Conservation (phyloP, 2,888 invertebrate species). For the Mactromeris polynyma region DNA sequence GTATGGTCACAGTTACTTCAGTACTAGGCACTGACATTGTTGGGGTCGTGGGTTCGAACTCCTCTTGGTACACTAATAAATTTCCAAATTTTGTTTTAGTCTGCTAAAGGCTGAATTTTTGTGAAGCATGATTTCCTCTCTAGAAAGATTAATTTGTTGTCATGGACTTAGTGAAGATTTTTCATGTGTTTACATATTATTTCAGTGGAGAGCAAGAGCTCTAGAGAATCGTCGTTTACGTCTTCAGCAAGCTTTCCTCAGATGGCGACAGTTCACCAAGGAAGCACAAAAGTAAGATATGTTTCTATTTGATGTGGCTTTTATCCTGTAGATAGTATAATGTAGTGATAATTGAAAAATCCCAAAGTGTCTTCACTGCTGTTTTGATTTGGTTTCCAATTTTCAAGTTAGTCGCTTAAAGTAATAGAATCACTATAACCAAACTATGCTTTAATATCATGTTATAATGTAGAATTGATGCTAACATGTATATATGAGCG, state of each 20-base stretch:
- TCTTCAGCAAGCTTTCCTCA: constrained; percentile 70
- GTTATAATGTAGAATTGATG: not conserved
- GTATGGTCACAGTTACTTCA: no score
- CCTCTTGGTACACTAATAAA: no score
- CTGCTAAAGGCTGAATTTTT: no score
- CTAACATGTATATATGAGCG: not conserved
- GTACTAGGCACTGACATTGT: no score
- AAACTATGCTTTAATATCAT: not conserved
- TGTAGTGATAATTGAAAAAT: not conserved
- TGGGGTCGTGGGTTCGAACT: no score
- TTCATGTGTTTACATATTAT: no score
- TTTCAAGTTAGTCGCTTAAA: not conserved
- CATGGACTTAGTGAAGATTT: no score
- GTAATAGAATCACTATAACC: not conserved
- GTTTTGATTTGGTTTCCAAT: not conserved
- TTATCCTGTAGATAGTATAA: not conserved
- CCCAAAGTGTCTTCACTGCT: not conserved
- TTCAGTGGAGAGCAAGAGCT: constrained; percentile 74
- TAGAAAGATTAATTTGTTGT: no score
- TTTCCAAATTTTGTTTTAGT: no score
- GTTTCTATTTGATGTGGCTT: not conserved
- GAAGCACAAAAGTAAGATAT: constrained; percentile 78
- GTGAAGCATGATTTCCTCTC: no score
- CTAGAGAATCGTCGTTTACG: constrained; percentile 68
- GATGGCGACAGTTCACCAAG: constrained; percentile 76